phyloP scores from a whole-genome alignment of 2,113 vertebrate genomes.

The Bos indicus region DNA sequence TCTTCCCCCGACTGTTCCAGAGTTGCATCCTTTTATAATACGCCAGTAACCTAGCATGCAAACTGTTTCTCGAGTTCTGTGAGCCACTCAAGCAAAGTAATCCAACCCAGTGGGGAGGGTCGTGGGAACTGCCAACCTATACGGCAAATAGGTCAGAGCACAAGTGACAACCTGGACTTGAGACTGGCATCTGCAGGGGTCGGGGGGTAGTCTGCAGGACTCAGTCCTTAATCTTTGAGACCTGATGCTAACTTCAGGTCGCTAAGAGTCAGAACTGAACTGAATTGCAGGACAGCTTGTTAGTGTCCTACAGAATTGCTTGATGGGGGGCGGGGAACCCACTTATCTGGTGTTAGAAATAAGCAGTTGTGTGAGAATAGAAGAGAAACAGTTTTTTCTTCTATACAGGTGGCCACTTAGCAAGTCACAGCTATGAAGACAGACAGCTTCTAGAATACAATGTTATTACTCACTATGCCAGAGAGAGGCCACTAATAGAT shows the following conservation, averaged over 20 bases:
- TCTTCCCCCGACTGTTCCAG: background rate
- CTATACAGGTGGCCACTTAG: background rate
- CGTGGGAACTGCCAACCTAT: background rate
- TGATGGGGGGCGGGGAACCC: background rate
- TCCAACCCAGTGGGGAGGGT: background rate
- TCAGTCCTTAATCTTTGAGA: background rate
- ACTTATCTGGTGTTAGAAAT: background rate
- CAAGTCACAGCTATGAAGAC: background rate
- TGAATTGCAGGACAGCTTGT: background rate
- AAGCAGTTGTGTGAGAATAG: background rate
- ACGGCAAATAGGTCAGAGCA: background rate
- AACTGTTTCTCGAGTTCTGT: background rate
- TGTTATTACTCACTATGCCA: background rate
- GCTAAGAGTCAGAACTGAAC: background rate
- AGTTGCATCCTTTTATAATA: background rate
- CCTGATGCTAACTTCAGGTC: background rate
- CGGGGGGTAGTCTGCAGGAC: background rate
- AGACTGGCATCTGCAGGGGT: background rate
- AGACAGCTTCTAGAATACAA: constrained; percentile 31
- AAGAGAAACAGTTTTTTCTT: background rate
- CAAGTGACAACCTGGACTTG: background rate
- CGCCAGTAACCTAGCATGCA: background rate
- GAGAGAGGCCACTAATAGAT: background rate
- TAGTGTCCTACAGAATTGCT: background rate
- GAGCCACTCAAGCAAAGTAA: background rate